Evolutionary conservation across 2,797 vertebrate species (phyloP), one percentile per base, ranked within the genome.

Genomic region (Myotis planiceps): DNA sequence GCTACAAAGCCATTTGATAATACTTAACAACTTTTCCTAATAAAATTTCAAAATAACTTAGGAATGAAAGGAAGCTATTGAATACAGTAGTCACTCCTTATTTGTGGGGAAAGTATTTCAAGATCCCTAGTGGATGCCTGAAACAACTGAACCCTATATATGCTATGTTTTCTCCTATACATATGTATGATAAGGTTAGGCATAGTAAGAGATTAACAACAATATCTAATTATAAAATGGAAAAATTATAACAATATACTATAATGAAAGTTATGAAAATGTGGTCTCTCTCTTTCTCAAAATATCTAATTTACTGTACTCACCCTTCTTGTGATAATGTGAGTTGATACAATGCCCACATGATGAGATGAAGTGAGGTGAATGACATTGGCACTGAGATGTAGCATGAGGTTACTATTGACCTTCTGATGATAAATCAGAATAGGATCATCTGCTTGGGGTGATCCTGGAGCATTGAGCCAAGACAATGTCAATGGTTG

Each of bases 21-120:
- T 63, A 72, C 80, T 68, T 89, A 85, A 29, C 74, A 93, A 84
- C 42, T 65, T 90, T 95, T 96, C 72, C 42, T 90, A 69, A 81
- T 83, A 90, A 94, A 93, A 75, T 89, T 93, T 92, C 71, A 76
- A 80, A 80, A 47, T 96, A 86, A 96, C 23, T 68, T 63, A 55
- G 71, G 49, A 51, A 86, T 63, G 16, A 68, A 76, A 79, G 60
- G 34, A 78, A 81, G 49, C 18, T 49, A 65, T 90, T 69, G 80
- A 79, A 87, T 88, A 63, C 1, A 23, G 18, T n/a, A 23, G 39
- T 63, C 39, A 21, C 6, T 14, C 18, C 27, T 81, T 81, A 45
- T 8, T 45, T 81, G 79, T 60, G 27, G 39, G 79, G 39, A 12
- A 63, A 21, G 23, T 18, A 2, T 23, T 63, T 29, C 29, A 81